Evolutionary conservation across 2,113 vertebrate species (phyloP), one percentile per base, ranked within the genome.

Genomic region (Sterrhoptilus dennistouni): DNA sequence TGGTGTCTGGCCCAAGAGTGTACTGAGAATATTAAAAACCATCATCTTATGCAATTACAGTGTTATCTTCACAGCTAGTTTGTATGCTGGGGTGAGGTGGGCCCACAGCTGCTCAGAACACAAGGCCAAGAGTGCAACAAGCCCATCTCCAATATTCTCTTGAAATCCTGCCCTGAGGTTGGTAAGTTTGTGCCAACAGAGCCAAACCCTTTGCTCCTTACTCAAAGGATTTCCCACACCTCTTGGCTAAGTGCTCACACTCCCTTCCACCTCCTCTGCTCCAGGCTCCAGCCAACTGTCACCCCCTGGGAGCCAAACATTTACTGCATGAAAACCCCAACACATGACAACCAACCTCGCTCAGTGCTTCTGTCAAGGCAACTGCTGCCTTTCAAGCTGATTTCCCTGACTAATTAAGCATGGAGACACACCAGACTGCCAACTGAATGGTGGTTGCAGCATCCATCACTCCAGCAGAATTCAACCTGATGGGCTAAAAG

Each of bases 371-470:
- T 92, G 76, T 90, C 92, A 94, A 83, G 68, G 68, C 90, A 96
- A 95, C 47, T 81, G 72, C 85, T 95, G 76, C 47, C 88, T 94
- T 92, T 95, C 61, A 89, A 78, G 77, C 31, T 89, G 79, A 96
- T 96, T 93, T 94, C 90, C 38, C 83, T 71, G 64, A 45, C 75
- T 96, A 96, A 92, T 94, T 86, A 95, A 90, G 76, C 92, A 89
- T 81, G 40, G 68, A 93, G 77, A 57, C 49, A 89, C 79, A 94
- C 76, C 86, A 93, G 85, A 38, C 50, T 94, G 88, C 53, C 64
- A 71, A 20, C 11, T 56, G 71, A 86, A 49, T 29, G 79, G 87
- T 65, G 44, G 76, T 3, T 89, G 76, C 82, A 75, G 68, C 90
- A 94, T 89, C 83, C 64, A 66, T 90, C 95, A 92, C 64, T 86